A percentile compares a stretch with the other conserved stretches of the same genome.
Conservation (phyloP, 2,113 vertebrate species). For the Cathartes aura region DNA sequence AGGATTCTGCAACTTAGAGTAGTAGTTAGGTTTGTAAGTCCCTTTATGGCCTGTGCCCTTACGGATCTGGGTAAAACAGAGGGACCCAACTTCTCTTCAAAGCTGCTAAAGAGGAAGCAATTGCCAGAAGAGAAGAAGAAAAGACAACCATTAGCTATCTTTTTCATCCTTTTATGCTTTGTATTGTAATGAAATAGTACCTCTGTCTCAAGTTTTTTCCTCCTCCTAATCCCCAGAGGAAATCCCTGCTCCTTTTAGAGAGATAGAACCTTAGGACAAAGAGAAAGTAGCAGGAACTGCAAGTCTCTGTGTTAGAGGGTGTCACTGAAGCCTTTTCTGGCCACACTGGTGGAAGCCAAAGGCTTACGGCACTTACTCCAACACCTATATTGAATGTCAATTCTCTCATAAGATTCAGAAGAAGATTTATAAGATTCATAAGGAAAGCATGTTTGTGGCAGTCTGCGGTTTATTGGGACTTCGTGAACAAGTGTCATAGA, state of each 20-base stretch:
- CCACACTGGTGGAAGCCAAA: background rate
- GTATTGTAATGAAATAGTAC: conserved; percentile 37
- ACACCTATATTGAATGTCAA: conserved; percentile 41
- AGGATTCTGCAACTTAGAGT: background rate
- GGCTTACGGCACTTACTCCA: conserved; percentile 28
- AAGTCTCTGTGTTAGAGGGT: background rate
- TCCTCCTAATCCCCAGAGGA: conserved; percentile 60
- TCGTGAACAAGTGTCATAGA: background rate
- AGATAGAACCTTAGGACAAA: conserved; percentile 62
- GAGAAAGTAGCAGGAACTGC: conserved; percentile 43
- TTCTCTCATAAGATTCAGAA: conserved; percentile 27
- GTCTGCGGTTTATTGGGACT: background rate
- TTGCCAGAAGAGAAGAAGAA: background rate
- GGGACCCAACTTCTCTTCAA: background rate
- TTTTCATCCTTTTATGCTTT: conserved; percentile 17
- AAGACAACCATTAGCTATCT: background rate
- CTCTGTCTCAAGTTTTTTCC: conserved; percentile 31
- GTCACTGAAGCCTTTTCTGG: conserved; percentile 69
- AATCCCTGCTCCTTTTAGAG: conserved; percentile 71
- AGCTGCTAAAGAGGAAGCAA: background rate
- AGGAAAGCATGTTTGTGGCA: background rate
- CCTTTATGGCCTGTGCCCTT: background rate
- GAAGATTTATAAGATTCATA: background rate
- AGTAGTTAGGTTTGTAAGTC: background rate
- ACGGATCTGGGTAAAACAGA: background rate